These are phyloP conservation scores for Drosophila azteca DNA, from an alignment of 1,140 invertebrate genomes.

Conservation along the genomic window DNA sequence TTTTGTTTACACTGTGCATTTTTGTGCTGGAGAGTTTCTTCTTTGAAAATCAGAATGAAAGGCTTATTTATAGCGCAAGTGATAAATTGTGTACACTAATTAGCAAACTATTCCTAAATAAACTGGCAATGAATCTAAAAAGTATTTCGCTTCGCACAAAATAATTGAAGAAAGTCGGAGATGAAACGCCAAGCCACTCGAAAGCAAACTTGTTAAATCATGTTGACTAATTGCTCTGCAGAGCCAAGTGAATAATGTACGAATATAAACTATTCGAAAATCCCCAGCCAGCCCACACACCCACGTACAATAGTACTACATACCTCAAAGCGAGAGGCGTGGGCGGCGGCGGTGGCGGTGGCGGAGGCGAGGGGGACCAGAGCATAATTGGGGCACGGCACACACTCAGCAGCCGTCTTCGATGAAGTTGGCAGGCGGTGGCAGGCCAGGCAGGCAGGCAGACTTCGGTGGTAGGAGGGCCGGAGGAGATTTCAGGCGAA, in stretches of 20 bases:
- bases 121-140: constrained; percentile 54
- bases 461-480: constrained; percentile 13
- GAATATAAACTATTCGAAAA: constrained; percentile 49
- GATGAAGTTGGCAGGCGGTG: neutral
- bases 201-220: constrained; percentile 66
- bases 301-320: neutral
- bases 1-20: constrained; percentile 25
- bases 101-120: constrained; percentile 59
- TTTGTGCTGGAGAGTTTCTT: constrained; percentile 3
- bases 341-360: constrained; percentile 9
- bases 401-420: constrained; percentile 38
- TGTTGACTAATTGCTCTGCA: constrained; percentile 71
- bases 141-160: constrained; percentile 48
- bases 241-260: constrained; percentile 52
- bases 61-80: constrained; percentile 50
- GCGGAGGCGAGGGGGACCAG: neutral
- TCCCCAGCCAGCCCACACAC: constrained; percentile 30
- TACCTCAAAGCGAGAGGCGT: constrained; percentile 30
- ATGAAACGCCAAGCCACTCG: constrained; percentile 31
- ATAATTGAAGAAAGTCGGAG: constrained; percentile 27
- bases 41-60: neutral
- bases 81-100: constrained; percentile 66
- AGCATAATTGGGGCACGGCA: constrained; percentile 46
- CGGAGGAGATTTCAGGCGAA: constrained; percentile 60
- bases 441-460: constrained; percentile 6